Evolutionary conservation across 2,113 vertebrate genomes (phyloP).

Genomic region (Corythornis cristatus): DNA sequence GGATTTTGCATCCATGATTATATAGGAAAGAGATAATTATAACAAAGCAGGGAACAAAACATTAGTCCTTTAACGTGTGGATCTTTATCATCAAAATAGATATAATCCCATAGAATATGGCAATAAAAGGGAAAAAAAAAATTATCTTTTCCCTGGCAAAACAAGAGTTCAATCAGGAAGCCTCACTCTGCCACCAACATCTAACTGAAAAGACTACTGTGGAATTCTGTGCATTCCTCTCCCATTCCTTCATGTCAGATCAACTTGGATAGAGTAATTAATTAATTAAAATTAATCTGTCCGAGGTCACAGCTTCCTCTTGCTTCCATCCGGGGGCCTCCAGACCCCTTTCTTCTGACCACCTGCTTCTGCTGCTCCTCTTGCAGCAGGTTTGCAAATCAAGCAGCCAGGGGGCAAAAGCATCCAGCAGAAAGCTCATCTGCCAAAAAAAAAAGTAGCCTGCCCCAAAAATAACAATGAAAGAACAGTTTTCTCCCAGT

Average conservation of each 20-base stretch:
- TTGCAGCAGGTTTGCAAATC: background rate
- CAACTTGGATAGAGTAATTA: background rate
- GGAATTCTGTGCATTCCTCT: background rate
- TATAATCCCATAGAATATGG: background rate
- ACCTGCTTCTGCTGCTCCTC: background rate
- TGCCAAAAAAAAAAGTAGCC: background rate
- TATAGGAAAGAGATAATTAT: background rate
- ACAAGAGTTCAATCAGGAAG: background rate
- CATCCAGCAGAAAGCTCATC: background rate
- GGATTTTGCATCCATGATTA: background rate
- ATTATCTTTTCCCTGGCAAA: background rate
- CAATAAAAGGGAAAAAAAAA: background rate
- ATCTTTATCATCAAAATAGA: background rate
- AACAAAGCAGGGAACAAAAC: background rate
- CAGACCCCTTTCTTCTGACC: background rate
- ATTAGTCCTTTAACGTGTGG: background rate
- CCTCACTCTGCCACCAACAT: background rate
- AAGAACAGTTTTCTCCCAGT: background rate
- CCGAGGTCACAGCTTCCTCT: background rate
- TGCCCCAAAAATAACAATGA: background rate
- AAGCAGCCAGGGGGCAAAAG: background rate
- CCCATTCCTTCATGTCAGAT: background rate
- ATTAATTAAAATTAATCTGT: background rate
- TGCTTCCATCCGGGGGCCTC: background rate
- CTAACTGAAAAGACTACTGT: background rate